Evolutionary conservation across 2,113 vertebrate species (phyloP).

Genomic region (Leptodactylus fuscus): DNA sequence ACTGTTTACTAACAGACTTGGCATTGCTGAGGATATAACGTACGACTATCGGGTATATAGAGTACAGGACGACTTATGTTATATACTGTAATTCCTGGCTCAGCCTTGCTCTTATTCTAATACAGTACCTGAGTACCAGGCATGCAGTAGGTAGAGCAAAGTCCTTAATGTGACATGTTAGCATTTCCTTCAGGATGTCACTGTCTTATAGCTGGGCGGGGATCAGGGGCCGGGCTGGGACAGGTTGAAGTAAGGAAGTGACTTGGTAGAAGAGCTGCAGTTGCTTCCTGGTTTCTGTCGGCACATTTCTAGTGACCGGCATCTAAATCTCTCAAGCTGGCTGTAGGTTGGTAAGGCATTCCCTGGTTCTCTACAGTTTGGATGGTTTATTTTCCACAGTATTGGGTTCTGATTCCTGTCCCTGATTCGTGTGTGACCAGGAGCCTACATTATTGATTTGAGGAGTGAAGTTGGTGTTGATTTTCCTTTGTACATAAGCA

Average conservation of each 20-base stretch:
- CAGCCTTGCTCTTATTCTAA: no score
- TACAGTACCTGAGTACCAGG: no score
- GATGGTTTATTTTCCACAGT: neutral
- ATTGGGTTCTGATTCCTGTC: neutral
- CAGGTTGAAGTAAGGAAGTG: constrained; percentile 37
- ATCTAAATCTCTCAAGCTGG: neutral
- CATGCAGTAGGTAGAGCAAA: neutral
- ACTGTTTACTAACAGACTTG: no score
- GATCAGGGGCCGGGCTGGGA: neutral
- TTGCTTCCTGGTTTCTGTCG: constrained; percentile 38
- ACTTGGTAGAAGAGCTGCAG: neutral
- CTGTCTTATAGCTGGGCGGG: neutral
- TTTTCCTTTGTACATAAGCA: neutral
- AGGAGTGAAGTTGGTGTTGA: no score
- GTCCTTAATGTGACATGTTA: neutral
- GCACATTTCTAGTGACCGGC: neutral
- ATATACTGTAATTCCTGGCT: no score
- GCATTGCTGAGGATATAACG: no score
- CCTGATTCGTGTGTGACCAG: neutral
- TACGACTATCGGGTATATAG: no score
- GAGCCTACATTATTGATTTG: neutral
- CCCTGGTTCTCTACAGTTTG: neutral
- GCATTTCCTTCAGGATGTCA: neutral
- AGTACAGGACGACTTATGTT: no score
- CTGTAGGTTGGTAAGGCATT: neutral